phyloP scores from a whole-genome alignment of 2,888 invertebrate species.

The Heliothis peltigera region DNA sequence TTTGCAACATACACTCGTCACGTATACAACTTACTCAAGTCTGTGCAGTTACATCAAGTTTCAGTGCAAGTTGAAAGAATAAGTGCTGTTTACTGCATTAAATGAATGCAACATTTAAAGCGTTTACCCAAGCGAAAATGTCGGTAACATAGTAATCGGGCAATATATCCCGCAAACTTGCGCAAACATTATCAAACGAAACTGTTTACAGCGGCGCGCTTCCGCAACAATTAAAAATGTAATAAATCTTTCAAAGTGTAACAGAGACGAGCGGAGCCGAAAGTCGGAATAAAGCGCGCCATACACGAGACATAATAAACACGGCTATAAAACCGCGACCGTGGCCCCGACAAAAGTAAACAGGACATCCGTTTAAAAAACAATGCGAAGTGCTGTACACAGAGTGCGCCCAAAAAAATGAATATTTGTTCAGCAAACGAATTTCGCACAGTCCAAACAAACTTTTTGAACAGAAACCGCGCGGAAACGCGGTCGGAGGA shows the following conservation, averaged over 20 bases:
- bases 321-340: constrained; percentile 69
- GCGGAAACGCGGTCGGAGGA: constrained; percentile 66
- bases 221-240: constrained; percentile 60
- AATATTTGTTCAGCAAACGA: constrained; percentile 78
- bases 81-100: constrained; percentile 32
- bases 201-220: constrained; percentile 45
- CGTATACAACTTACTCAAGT: no score
- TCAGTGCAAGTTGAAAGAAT: background rate
- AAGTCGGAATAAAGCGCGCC: constrained; percentile 60
- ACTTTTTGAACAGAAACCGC: constrained; percentile 75
- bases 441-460: constrained; percentile 76
- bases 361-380: constrained; percentile 81
- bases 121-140: constrained; percentile 36
- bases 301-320: constrained; percentile 70
- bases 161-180: constrained; percentile 49
- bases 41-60: background rate
- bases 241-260: constrained; percentile 70
- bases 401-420: constrained; percentile 68
- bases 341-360: constrained; percentile 73
- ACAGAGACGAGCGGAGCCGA: constrained; percentile 61
- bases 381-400: constrained; percentile 75
- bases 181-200: constrained; percentile 53
- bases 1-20: background rate
- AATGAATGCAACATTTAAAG: constrained; percentile 44
- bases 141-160: constrained; percentile 51